Percentiles rank a stretch among this genome's conserved stretches.
Conservation (phyloP, 1,140 invertebrate genomes). For the Amyelois transitella region DNA sequence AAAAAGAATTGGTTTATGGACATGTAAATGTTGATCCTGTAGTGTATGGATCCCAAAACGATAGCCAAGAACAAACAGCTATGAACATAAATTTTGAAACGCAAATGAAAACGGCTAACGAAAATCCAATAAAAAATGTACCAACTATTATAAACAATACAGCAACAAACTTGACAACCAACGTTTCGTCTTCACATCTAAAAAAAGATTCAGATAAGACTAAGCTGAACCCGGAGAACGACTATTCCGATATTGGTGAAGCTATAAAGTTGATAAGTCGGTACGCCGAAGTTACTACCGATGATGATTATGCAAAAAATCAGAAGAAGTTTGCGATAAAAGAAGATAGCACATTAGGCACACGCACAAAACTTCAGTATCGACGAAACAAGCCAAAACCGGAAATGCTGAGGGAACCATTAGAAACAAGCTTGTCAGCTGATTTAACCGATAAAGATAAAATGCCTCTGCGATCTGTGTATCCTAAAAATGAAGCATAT, state of each 20-base stretch:
- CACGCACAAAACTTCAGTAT: slow-evolving; percentile 61
- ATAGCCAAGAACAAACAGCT: slow-evolving; percentile 24
- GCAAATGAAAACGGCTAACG: slow-evolving; percentile 19
- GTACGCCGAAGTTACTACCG: slow-evolving; percentile 65
- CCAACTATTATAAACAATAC: slow-evolving; percentile 14
- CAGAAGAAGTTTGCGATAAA: slow-evolving; percentile 36
- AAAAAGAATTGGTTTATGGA: slow-evolving; percentile 64
- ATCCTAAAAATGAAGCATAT: slow-evolving; percentile 34
- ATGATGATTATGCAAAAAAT: slow-evolving; percentile 60
- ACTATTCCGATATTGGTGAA: slow-evolving; percentile 69
- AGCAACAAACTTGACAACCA: slow-evolving; percentile 4
- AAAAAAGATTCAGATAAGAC: slow-evolving; percentile 39
- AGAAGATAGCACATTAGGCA: slow-evolving; percentile 57
- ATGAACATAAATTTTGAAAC: background rate
- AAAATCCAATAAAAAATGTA: slow-evolving; percentile 11
- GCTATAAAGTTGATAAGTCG: slow-evolving; percentile 67
- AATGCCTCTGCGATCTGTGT: slow-evolving; percentile 10
- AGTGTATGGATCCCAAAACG: slow-evolving; percentile 39
- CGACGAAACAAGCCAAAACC: slow-evolving; percentile 51
- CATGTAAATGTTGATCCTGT: slow-evolving; percentile 62
- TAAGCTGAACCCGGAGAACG: slow-evolving; percentile 63
- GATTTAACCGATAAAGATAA: slow-evolving; percentile 17
- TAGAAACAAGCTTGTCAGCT: slow-evolving; percentile 3
- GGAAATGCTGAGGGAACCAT: slow-evolving; percentile 17
- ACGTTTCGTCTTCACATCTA: slow-evolving; percentile 19